Evolutionary conservation across 2,113 vertebrate species (phyloP).

Genomic region (Malurus cyaneus): DNA sequence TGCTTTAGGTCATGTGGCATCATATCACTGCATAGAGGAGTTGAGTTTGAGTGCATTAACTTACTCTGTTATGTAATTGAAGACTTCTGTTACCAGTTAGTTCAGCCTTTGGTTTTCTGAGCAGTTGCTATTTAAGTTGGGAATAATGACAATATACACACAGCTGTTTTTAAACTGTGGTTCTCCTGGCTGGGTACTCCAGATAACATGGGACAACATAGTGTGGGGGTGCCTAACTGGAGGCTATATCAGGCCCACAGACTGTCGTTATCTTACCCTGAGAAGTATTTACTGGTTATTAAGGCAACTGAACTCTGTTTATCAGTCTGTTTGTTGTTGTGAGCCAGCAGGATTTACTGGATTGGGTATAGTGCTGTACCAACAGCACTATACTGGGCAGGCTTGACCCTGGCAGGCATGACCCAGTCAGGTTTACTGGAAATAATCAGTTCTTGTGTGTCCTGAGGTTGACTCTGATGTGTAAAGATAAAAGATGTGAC

Average conservation of each 20-base stretch:
- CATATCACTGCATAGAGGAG: neutral
- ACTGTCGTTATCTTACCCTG: neutral
- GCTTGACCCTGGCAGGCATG: neutral
- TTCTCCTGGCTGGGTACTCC: neutral
- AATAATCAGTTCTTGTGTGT: neutral
- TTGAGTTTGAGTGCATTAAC: neutral
- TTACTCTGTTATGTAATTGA: neutral
- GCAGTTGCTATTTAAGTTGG: neutral
- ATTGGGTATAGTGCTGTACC: neutral
- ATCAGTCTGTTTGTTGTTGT: neutral
- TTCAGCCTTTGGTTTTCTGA: constrained; percentile 19
- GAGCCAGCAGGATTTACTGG: neutral
- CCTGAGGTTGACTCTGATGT: neutral
- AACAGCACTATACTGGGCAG: neutral
- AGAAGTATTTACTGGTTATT: neutral
- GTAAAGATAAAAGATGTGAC: neutral
- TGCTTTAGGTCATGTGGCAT: neutral
- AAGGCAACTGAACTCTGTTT: neutral
- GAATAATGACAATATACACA: neutral
- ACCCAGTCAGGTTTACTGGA: neutral
- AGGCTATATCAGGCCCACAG: neutral
- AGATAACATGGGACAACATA: neutral
- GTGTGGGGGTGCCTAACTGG: neutral
- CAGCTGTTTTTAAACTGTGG: constrained; percentile 3
- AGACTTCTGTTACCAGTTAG: neutral